A percentile compares a stretch with the other conserved stretches of the same genome.
phyloP scores from a whole-genome alignment of 2,888 invertebrate species.

The Hemistola chrysoprasaria region DNA sequence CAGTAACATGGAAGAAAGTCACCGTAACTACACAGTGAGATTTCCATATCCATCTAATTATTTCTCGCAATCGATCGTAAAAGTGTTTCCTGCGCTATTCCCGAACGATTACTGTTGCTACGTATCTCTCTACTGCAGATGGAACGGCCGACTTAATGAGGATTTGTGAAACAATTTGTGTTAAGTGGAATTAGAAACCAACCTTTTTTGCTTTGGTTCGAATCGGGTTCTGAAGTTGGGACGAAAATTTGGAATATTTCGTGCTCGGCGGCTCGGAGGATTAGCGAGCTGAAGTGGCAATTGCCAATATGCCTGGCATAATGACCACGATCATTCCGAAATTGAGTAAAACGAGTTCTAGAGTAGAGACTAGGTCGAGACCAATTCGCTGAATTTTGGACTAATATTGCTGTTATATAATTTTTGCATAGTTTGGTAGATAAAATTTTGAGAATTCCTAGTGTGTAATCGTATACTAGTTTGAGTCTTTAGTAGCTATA shows the following conservation, averaged over 20 bases:
- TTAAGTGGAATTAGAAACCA: conserved; percentile 20
- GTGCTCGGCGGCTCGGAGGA: no score
- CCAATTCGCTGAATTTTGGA: background rate
- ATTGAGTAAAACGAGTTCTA: no score
- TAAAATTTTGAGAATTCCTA: no score
- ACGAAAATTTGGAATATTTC: no score
- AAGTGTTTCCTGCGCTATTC: conserved; percentile 19
- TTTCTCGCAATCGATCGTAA: conserved; percentile 21
- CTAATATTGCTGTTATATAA: background rate
- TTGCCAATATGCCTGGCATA: no score
- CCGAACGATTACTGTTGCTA: conserved; percentile 10
- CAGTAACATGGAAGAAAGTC: conserved; percentile 3
- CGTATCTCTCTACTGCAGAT: conserved; percentile 10
- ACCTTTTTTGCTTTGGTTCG: background rate
- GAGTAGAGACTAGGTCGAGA: no score
- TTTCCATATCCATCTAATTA: conserved; percentile 18
- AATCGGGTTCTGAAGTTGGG: no score
- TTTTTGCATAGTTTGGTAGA: background rate
- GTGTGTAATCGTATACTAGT: no score
- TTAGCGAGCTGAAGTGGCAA: no score
- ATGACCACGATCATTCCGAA: no score
- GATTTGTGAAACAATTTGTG: conserved; percentile 25
- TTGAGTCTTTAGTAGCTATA: no score
- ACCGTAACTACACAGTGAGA: conserved; percentile 14
- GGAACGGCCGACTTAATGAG: conserved; percentile 12